Conservation (phyloP, 2,797 vertebrate genomes). For the Hippoglossus hippoglossus region DNA sequence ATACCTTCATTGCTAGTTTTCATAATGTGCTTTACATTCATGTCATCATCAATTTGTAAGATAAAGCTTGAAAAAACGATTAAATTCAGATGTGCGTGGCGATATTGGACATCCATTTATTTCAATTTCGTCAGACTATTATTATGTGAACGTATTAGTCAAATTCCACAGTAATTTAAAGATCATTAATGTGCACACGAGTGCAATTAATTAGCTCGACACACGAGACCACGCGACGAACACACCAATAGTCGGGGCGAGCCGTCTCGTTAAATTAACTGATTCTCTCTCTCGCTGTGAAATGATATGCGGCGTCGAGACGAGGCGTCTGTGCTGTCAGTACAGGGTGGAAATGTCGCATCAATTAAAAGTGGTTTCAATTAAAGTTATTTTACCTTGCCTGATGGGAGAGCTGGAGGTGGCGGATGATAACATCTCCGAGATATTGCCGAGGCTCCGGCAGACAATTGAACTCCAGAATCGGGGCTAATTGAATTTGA, state of each 20-base stretch:
- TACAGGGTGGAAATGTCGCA: slow-evolving; percentile 65
- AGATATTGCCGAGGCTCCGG: slow-evolving; percentile 73
- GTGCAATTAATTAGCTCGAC: slow-evolving; percentile 37
- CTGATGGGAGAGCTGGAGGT: slow-evolving; percentile 78
- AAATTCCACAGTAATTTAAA: slow-evolving; percentile 15
- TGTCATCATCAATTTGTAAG: neutral
- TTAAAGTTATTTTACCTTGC: slow-evolving; percentile 83
- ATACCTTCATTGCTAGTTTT: neutral
- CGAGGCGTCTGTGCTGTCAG: slow-evolving; percentile 17
- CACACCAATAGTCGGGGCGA: neutral
- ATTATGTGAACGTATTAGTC: neutral
- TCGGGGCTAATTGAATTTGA: slow-evolving; percentile 84
- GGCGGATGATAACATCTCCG: slow-evolving; percentile 74
- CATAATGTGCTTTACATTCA: neutral
- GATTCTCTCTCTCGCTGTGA: slow-evolving; percentile 38
- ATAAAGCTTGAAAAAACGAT: slow-evolving; percentile 1
- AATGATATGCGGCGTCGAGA: slow-evolving; percentile 21
- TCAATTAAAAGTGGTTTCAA: slow-evolving; percentile 84
- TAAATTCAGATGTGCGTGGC: slow-evolving; percentile 4
- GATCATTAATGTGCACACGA: slow-evolving; percentile 11
- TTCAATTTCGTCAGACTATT: neutral
- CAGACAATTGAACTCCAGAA: slow-evolving; percentile 80
- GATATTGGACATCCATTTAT: neutral
- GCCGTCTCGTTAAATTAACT: slow-evolving; percentile 41
- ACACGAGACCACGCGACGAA: slow-evolving; percentile 15